A percentile compares a stretch with the other conserved stretches of the same genome.
Evolutionary conservation across 2,113 vertebrate species (phyloP).

Genomic region (Sander lucioperca): DNA sequence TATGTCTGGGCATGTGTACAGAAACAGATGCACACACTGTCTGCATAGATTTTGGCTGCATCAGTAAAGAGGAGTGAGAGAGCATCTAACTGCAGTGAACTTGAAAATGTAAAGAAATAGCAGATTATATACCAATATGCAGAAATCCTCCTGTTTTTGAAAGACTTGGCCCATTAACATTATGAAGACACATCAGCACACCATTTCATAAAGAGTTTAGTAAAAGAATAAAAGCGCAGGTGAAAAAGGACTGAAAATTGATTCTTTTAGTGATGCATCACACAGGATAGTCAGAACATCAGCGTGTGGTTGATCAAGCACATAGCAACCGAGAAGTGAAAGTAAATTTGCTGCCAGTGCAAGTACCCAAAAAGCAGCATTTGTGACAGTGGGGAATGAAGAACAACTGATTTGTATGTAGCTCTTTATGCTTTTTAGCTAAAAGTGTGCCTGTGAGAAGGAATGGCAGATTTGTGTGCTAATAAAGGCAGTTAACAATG

Average conservation of each 20-base stretch:
- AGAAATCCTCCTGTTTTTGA: conserved; percentile 22
- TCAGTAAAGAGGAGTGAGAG: conserved; percentile 39
- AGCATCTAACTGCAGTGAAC: conserved; percentile 47
- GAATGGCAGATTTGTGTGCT: conserved; percentile 31
- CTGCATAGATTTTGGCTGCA: conserved; percentile 61
- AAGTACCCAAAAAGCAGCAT: conserved; percentile 38
- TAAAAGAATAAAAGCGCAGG: conserved; percentile 40
- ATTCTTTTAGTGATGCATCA: conserved; percentile 57
- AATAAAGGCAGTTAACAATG: conserved; percentile 36
- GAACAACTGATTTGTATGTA: conserved; percentile 33
- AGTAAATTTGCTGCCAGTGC: conserved; percentile 50
- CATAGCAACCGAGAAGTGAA: conserved; percentile 44
- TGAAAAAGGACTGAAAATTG: conserved; percentile 58
- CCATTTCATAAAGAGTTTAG: conserved; percentile 35
- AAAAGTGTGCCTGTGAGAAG: conserved; percentile 24
- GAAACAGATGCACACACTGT: conserved; percentile 42
- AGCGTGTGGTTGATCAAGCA: conserved; percentile 63
- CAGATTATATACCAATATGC: conserved; percentile 20
- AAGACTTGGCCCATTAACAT: conserved; percentile 18
- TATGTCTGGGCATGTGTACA: conserved; percentile 27
- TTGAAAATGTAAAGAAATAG: conserved; percentile 35
- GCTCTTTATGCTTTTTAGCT: conserved; percentile 30
- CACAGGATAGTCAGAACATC: conserved; percentile 55
- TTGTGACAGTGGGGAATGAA: conserved; percentile 23
- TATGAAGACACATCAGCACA: conserved; percentile 28